Percentiles rank a stretch among this genome's conserved stretches.
phyloP scores from a whole-genome alignment of 2,113 vertebrate species.

The Raphicerus campestris region DNA sequence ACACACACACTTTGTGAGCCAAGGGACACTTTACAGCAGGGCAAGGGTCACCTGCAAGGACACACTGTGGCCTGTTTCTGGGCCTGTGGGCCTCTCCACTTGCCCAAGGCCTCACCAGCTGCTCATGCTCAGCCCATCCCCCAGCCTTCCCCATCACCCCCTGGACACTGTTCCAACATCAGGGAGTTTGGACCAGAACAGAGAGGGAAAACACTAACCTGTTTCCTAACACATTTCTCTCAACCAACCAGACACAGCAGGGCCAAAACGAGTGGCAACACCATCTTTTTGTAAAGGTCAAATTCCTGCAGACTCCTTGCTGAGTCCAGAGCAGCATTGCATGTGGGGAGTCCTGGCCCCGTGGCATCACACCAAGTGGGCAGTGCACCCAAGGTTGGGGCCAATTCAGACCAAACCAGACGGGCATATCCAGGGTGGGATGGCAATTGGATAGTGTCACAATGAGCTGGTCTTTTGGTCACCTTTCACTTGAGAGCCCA shows the following conservation, averaged over 20 bases:
- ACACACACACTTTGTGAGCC: background rate
- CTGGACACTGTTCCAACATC: background rate
- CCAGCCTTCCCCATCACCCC: background rate
- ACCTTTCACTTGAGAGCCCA: background rate
- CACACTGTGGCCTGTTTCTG: background rate
- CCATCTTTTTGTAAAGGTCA: background rate
- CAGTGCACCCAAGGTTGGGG: background rate
- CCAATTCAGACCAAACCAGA: background rate
- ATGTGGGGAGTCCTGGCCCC: background rate
- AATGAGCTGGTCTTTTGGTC: no score
- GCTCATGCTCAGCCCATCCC: background rate
- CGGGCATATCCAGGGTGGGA: fast-evolving
- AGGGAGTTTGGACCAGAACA: background rate
- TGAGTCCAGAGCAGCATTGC: background rate
- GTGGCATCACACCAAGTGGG: no score
- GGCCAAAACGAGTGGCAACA: background rate
- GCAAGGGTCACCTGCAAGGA: background rate
- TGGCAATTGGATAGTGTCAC: background rate
- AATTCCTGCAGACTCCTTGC: background rate
- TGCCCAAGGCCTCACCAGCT: no score
- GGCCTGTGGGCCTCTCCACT: no score
- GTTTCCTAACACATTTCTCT: background rate
- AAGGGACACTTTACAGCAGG: no score
- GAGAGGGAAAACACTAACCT: background rate
- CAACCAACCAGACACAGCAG: background rate